These are phyloP conservation scores for Endotricha flammealis DNA, from an alignment of 2,888 invertebrate genomes.

Conservation along the genomic window DNA sequence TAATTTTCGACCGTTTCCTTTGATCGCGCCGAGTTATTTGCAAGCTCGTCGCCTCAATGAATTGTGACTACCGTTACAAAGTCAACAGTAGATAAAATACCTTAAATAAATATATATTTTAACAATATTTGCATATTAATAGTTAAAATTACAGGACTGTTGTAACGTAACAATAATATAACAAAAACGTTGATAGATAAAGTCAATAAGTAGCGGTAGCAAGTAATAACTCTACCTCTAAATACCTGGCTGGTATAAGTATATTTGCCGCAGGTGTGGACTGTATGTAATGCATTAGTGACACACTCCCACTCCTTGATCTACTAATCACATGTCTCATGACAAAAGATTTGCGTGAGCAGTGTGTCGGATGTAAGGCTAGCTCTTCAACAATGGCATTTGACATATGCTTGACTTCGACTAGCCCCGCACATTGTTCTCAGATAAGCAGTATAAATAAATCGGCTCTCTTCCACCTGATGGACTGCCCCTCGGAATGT, in stretches of 20 bases:
- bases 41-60: constrained; percentile 40
- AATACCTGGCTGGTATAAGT: too few species aligned
- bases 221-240: too few species aligned
- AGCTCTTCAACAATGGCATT: constrained; percentile 31
- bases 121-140: too few species aligned
- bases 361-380: not conserved
- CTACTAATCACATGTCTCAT: not conserved
- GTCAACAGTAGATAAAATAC: constrained; percentile 18
- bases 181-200: too few species aligned
- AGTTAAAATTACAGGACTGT: too few species aligned
- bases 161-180: too few species aligned
- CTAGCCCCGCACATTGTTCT: constrained; percentile 51
- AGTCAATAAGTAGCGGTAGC: too few species aligned
- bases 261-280: too few species aligned
- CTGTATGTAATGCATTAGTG: too few species aligned
- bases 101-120: not conserved
- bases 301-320: too few species aligned
- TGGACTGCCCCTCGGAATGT: constrained; percentile 41
- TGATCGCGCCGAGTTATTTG: constrained; percentile 72
- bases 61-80: constrained; percentile 49
- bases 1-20: constrained; percentile 69
- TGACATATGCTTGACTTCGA: constrained; percentile 41
- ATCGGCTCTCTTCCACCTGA: constrained; percentile 48
- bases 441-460: constrained; percentile 61
- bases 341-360: not conserved